Evolutionary conservation across 1,140 invertebrate species (phyloP), one percentile per base, ranked within the genome.

Genomic region (Chymomyza costata): DNA sequence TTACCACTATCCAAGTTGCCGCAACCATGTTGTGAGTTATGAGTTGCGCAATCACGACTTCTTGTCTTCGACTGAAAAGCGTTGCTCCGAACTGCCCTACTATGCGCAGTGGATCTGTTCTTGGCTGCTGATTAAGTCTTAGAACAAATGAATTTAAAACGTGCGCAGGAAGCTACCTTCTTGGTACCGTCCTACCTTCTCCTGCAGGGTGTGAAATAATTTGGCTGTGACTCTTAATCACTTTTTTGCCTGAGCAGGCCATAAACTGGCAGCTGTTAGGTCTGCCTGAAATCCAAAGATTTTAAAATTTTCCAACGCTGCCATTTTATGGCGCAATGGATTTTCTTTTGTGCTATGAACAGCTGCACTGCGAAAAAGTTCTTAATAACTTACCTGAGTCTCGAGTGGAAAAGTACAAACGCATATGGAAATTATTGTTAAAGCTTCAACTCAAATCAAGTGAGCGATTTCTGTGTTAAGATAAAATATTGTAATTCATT

Each of bases 61-160:
- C 73, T 80, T 80, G 73, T 81, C 69, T 45, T 56, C 50, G n/a
- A 25, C 28, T 17, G 30, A 6, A 11, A 34, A 10, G 7, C 16
- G 6, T 11, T 3, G 19, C n/a, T 5, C 30, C 14, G 37, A 14
- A 15, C 10, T 16, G 11, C 17, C n/a, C n/a, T n/a, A n/a, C n/a
- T n/a, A n/a, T n/a, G n/a, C 17, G 35, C 21, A 21, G 55, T 10
- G 53, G 48, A 34, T n/a, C 3, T 34, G 32, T 3, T 34, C 49
- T 47, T 64, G 15, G 49, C n/a, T 44, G 44, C 63, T 78, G 73
- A 78, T 78, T 78, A 78, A 78, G 73, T 78, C 73, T 78, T 78
- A 80, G 73, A 80, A 80, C 73, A 80, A 80, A 80, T 80, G 74
- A 80, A 80, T 81, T 80, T 47, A 78, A 80, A 80, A 80, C 73